Evolutionary conservation across 53 echinoderm and acorn worm genomes (phyloP).

Genomic region (Hippasteria phrygiana): DNA sequence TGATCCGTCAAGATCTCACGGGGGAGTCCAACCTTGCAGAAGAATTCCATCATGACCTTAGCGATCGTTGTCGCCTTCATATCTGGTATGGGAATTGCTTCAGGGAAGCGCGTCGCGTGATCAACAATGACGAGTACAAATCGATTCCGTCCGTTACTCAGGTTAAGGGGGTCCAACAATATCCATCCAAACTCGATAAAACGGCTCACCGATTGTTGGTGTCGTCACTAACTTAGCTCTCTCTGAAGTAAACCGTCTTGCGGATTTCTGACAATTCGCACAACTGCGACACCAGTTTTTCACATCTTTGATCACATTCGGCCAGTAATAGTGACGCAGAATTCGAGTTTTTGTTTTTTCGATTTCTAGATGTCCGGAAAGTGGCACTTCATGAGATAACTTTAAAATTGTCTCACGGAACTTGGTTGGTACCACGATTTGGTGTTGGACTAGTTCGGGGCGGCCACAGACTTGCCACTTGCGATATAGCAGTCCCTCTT

Average conservation of each 20-base stretch:
- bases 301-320: constrained; percentile 5
- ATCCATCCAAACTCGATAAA: background rate
- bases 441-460: background rate
- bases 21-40: constrained; percentile 12
- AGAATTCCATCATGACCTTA: constrained; percentile 10
- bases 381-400: background rate
- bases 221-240: constrained; percentile 14
- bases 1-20: constrained; percentile 11
- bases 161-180: constrained; percentile 20
- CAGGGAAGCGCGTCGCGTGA: constrained; percentile 18
- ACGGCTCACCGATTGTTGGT: background rate
- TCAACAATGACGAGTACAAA: constrained; percentile 22
- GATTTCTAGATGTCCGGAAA: background rate
- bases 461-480: too few species aligned
- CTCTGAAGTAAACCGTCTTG: constrained; percentile 13
- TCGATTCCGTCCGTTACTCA: constrained; percentile 12
- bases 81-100: constrained; percentile 34
- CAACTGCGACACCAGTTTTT: constrained; percentile 4
- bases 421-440: background rate
- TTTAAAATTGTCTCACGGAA: background rate
- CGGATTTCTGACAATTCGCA: background rate
- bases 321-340: background rate
- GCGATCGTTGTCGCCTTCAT: constrained; percentile 13
- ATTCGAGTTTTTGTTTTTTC: background rate
- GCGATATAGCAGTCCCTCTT: background rate